These are phyloP conservation scores for Engraulis encrasicolus DNA, from an alignment of 2,113 vertebrate species.

Conservation along the genomic window DNA sequence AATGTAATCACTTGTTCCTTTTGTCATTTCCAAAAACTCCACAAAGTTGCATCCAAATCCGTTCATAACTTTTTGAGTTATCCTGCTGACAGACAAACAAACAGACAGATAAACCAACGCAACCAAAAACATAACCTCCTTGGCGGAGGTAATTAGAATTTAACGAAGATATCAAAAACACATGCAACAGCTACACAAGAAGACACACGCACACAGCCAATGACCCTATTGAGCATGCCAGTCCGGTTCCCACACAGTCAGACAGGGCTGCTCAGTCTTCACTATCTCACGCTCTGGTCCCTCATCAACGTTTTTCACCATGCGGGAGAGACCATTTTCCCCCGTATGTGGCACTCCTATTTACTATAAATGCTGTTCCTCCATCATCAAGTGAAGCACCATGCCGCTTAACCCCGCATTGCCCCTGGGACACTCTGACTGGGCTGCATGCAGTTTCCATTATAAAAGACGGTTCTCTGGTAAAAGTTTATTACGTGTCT, in stretches of 20 bases:
- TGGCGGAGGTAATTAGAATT: constrained; percentile 58
- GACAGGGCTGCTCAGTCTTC: constrained; percentile 39
- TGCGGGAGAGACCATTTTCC: constrained; percentile 25
- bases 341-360: constrained; percentile 29
- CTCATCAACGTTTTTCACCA: constrained; percentile 30
- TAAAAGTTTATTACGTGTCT: constrained; percentile 22
- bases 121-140: constrained; percentile 47
- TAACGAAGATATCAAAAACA: background rate
- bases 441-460: background rate
- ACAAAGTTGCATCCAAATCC: no score
- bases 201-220: constrained; percentile 47
- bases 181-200: constrained; percentile 22
- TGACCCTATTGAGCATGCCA: constrained; percentile 27
- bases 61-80: no score
- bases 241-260: constrained; percentile 29
- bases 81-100: background rate
- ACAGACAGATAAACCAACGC: constrained; percentile 45
- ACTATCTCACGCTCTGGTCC: background rate
- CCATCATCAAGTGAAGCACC: background rate
- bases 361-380: constrained; percentile 51
- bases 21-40: no score
- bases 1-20: no score
- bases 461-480: background rate
- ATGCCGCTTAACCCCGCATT: background rate
- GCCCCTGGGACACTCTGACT: background rate